Evolutionary conservation across 2,797 vertebrate species (phyloP), one percentile per base, ranked within the genome.

Genomic region (Harpagifer antarcticus): DNA sequence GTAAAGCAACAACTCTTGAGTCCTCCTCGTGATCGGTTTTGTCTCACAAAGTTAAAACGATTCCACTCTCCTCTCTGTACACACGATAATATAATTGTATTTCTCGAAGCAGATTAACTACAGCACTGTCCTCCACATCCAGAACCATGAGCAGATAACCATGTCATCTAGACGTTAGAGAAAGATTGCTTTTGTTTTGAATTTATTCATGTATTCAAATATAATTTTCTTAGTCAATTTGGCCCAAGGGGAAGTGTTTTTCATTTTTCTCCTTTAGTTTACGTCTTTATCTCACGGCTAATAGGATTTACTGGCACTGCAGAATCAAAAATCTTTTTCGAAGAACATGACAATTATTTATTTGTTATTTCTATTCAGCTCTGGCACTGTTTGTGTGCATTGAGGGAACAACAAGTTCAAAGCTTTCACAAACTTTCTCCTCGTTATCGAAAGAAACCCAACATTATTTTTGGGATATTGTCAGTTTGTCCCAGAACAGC

Each of bases 171-270:
- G 49, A 78, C 19, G 77, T 82, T 70, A 67, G 48, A 50, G 23
- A 45, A 76, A 78, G 47, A 83, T 79, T 68, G 47, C 66, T 78
- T 87, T 83, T 68, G 8, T 53, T 84, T 76, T 76, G 49, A 76
- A 78, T 80, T 86, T 64, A 74, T 87, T 83, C 54, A 75, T 76
- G 67, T 81, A 78, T 81, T 78, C 69, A 73, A 55, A 79, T 69
- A 42, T 71, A 37, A 9, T 12, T 63, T 72, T 72, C 83, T 79
- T 50, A 63, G n/a, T 37, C 61, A 58, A 62, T 78, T 80, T 74
- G 20, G 54, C 62, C 66, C 33, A 12, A 27, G 45, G 57, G 45
- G 50, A 64, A 52, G 44, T 31, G 16, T 61, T 58, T 74, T 55
- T 53, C 5, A 60, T 47, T 80, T 44, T 16, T 27, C 23, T 5